A percentile compares a stretch with the other conserved stretches of the same genome.
Conservation (phyloP, 2,888 invertebrate genomes). For the Apamea sordens region DNA sequence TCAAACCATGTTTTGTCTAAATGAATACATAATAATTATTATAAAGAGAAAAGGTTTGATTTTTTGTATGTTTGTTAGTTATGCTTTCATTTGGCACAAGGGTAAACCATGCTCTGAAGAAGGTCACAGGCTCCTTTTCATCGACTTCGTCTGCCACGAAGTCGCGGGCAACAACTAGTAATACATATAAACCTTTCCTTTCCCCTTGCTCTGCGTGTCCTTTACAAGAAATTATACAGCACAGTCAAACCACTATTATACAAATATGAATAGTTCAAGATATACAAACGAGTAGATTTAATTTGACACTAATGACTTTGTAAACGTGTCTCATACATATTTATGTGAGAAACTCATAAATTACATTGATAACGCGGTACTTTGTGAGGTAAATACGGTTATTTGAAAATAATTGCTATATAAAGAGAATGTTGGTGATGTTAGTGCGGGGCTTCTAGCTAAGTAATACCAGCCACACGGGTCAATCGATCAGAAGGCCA, state of each 20-base stretch:
- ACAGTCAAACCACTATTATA: constrained; percentile 30
- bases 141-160: too few species aligned
- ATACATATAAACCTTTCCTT: background rate
- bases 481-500: too few species aligned
- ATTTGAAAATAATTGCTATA: constrained; percentile 49
- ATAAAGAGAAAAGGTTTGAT: too few species aligned
- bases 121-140: background rate
- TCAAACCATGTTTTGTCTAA: background rate
- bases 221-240: constrained; percentile 44
- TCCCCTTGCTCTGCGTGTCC: background rate
- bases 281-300: constrained; percentile 70
- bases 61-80: background rate
- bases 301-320: constrained; percentile 71
- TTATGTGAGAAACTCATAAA: constrained; percentile 72
- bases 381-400: constrained; percentile 46
- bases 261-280: constrained; percentile 56
- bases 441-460: background rate
- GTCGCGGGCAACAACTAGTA: background rate
- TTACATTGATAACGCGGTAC: constrained; percentile 54
- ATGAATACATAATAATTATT: too few species aligned
- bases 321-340: constrained; percentile 69
- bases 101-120: background rate
- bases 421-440: constrained; percentile 16
- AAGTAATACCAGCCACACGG: too few species aligned
- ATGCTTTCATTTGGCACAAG: background rate